Evolutionary conservation across 2,888 invertebrate genomes (phyloP).

Genomic region (Hydropsyche betteni): DNA sequence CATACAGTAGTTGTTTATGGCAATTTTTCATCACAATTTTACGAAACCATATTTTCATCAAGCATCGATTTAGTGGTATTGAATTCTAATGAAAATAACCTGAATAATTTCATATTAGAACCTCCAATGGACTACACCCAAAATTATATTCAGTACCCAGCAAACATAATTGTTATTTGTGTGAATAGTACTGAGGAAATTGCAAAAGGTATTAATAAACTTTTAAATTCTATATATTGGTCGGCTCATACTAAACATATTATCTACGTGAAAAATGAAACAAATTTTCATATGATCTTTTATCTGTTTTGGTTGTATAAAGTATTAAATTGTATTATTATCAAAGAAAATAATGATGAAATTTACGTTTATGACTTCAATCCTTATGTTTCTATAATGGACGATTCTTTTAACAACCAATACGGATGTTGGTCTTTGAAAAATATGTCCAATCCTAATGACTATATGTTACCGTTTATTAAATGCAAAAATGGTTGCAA

Average conservation of each 20-base stretch:
- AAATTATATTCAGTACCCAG: slow-evolving; percentile 39
- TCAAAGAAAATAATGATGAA: background rate
- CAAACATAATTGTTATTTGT: slow-evolving; percentile 38
- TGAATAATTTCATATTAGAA: slow-evolving; percentile 10
- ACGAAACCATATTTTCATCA: slow-evolving; percentile 54
- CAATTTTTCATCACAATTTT: slow-evolving; percentile 56
- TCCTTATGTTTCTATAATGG: slow-evolving; percentile 34
- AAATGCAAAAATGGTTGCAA: slow-evolving; percentile 38
- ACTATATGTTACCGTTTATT: slow-evolving; percentile 33
- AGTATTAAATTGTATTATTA: slow-evolving; percentile 50
- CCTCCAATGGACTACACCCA: slow-evolving; percentile 26
- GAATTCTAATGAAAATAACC: slow-evolving; percentile 39
- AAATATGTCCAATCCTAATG: slow-evolving; percentile 32
- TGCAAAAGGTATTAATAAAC: slow-evolving; percentile 27
- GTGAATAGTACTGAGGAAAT: slow-evolving; percentile 15
- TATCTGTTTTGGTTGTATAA: slow-evolving; percentile 59
- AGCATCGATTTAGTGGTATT: slow-evolving; percentile 53
- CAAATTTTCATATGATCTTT: slow-evolving; percentile 55
- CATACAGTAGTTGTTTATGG: slow-evolving; percentile 58
- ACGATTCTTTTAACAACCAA: slow-evolving; percentile 29
- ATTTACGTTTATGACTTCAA: slow-evolving; percentile 33
- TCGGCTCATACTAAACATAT: slow-evolving; percentile 39
- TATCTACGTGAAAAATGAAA: slow-evolving; percentile 10
- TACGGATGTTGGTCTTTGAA: slow-evolving; percentile 46
- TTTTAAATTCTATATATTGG: slow-evolving; percentile 41